Evolutionary conservation across 2,888 invertebrate genomes (phyloP).

Genomic region (Drosophila maculinotata): DNA sequence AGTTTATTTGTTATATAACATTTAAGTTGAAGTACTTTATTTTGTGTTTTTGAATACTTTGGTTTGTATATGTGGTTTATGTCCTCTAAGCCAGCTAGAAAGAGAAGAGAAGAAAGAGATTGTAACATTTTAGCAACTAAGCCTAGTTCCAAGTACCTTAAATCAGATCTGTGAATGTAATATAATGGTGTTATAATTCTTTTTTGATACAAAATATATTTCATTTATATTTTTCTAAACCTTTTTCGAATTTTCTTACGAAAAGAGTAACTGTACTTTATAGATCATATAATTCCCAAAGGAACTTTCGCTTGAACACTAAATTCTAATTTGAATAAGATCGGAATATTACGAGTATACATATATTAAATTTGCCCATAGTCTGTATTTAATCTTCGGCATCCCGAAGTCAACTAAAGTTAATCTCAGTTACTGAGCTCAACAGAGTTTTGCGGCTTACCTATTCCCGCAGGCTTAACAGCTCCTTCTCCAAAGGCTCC

Average conservation of each 20-base stretch:
- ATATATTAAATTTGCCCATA: too few relatives aligned
- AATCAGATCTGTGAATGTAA: conserved; percentile 20
- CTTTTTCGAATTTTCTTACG: neutral
- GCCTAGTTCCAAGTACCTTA: conserved; percentile 26
- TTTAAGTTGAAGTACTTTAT: conserved; percentile 40
- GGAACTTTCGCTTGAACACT: too few relatives aligned
- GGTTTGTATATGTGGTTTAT: conserved; percentile 35
- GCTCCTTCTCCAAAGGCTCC: too few relatives aligned
- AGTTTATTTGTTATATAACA: conserved; percentile 33
- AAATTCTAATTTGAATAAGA: too few relatives aligned
- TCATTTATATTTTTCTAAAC: conserved; percentile 8
- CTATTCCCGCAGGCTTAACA: neutral
- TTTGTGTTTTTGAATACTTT: conserved; percentile 52
- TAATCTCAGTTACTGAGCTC: too few relatives aligned
- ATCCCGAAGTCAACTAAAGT: too few relatives aligned
- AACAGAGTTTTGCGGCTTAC: too few relatives aligned
- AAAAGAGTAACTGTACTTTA: too few relatives aligned
- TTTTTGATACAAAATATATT: conserved; percentile 11
- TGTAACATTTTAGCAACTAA: conserved; percentile 6
- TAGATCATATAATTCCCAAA: too few relatives aligned
- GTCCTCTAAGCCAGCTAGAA: conserved; percentile 13
- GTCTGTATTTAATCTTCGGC: too few relatives aligned
- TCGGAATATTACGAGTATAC: too few relatives aligned
- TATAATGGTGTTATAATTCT: neutral
- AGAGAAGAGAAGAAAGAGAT: neutral